Base-by-base conservation (phyloP, 2,797 vertebrate genomes). In the Pelobates cultripes region DNA sequence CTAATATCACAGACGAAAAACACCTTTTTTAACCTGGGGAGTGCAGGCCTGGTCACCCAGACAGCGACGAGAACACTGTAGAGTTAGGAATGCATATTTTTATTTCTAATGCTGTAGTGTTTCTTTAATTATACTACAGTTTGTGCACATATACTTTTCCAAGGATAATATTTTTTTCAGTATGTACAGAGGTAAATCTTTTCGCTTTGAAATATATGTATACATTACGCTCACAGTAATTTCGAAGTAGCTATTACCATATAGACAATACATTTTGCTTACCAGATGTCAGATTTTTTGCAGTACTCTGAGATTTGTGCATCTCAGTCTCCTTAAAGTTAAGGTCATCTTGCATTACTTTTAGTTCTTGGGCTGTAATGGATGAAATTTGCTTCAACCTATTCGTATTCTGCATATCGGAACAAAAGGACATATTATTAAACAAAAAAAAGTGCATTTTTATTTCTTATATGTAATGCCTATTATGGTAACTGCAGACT, bases 291-390 rank as follows among this genome's bases (percentile, higher is more conserved):
- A 99, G 91, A 83, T 96, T 96, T 80, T 90, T 95, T 84, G 96
- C 94, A 3, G 98, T 99, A 88, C 90, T 97, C 87, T 98, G 95
- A 78, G 97, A 99, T 86, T 97, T 97, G 86, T 97, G 94, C 94
- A 99, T 96, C 92, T 98, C 98, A 0, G 92, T 96, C 89, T 98
- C 98, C 88, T 99, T 99, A 89, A 96, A 97, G 86, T 92, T 94
- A 85, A 99, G 95, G 85, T 98, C 96, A 85, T 99, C 97, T 87
- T 99, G 97, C 95, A 99, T 97, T 85, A 95, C 95, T 88, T 91
- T 97, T 79, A 99, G 92, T 82, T 98, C 97, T 82, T 94, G 95
- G 86, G 94, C 95, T 0, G 96, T 97, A 81, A 99, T 92, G 4
- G 94, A 95, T 0, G 97, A 96, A 84, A 99, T 94, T 82, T 96